Evolutionary conservation across 2,113 vertebrate genomes (phyloP), one percentile per base, ranked within the genome.

Genomic region (Uropsilus gracilis): DNA sequence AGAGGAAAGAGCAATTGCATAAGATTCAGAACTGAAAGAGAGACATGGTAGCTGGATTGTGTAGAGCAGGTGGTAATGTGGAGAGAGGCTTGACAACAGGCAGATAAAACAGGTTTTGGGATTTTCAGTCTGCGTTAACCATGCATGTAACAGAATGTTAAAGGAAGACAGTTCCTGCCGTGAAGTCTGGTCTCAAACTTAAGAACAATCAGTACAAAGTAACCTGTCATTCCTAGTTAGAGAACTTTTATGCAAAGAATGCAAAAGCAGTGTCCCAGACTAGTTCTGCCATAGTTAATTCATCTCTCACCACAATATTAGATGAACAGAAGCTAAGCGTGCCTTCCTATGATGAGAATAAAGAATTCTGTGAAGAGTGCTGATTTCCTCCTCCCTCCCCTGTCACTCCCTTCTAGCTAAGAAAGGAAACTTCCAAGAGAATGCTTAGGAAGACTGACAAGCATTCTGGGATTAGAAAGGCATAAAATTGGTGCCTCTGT

Each of bases 401-500:
- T 71, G 46, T 34, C 18, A 34, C 8, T 73, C 6, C n/a, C 10
- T 48, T 61, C 22, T 20, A 63, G 26, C 4, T 8, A 28, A 63
- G 28, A 53, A 50, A 63, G 22, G 26, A 64, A 66, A 48, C 28
- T 86, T 44, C 28, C 17, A 37, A 46, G 24, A 8, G 20, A 12
- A 73, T 0, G 0, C 37, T 88, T 5, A 30, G 63, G 68, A 83
- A 92, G 30, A 61, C 1, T 44, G 30, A 28, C 26, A 53, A 8
- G 26, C n/a, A 22, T 57, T 16, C 22, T 37, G 6, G 39, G 7
- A 16, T 66, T 83, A 26, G 32, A 46, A 44, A 48, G 44, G 26
- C 24, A 76, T 22, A 24, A 2, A 16, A 24, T 9, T 53, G n/a
- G 7, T 42, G 22, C 6, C 6, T 4, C 0, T 5, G 32, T 20